These are phyloP conservation scores for Limnephilus auricula DNA, from an alignment of 2,888 invertebrate species.

Conservation along the genomic window DNA sequence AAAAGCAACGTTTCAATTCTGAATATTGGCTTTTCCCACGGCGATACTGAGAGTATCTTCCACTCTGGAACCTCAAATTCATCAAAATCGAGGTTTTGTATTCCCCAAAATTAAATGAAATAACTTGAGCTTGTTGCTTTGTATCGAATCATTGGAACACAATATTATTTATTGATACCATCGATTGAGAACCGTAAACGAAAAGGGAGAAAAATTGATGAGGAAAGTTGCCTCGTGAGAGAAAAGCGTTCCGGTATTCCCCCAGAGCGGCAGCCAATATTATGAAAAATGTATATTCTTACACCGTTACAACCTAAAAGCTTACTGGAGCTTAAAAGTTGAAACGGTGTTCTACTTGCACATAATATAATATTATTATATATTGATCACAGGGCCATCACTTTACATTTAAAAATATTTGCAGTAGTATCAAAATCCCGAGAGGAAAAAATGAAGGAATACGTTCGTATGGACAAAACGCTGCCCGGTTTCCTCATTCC, in stretches of 20 bases:
- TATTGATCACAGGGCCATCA: neutral
- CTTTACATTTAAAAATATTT: no score
- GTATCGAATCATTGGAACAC: neutral
- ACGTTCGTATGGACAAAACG: no score
- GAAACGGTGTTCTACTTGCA: conserved; percentile 35
- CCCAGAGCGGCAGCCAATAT: conserved; percentile 9
- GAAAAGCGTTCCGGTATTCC: conserved; percentile 8
- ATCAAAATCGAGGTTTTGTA: no score
- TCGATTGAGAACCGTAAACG: neutral
- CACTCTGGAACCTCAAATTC: no score
- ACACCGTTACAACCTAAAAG: conserved; percentile 46
- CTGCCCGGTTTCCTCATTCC: no score
- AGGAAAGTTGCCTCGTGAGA: conserved; percentile 5
- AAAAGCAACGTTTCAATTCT: no score
- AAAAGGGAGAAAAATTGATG: conserved; percentile 24
- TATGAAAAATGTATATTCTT: conserved; percentile 62
- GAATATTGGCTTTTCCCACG: no score
- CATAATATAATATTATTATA: neutral
- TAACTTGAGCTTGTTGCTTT: neutral
- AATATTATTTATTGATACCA: neutral
- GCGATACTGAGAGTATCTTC: no score
- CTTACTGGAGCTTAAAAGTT: conserved; percentile 62
- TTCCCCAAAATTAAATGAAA: neutral
- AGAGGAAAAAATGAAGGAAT: no score
- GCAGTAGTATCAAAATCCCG: no score